Evolutionary conservation across 1,140 invertebrate genomes (phyloP), one percentile per base, ranked within the genome.

Genomic region (Nasonia giraulti): DNA sequence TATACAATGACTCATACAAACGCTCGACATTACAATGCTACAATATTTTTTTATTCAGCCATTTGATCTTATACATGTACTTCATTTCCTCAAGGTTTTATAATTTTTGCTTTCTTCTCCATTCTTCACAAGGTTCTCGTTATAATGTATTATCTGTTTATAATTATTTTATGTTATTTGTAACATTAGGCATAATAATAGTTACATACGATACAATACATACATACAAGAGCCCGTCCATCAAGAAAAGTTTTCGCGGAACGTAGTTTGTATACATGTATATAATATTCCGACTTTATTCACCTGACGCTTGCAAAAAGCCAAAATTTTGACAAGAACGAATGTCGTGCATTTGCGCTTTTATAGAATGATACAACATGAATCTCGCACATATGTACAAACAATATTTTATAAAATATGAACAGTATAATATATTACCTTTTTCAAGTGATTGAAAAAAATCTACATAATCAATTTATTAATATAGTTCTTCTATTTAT

Each of bases 151-250:
- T 89, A 85, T 90, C 89, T 84, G 17, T 89, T 88, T 89, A 88
- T 89, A 87, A 82, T 89, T 87, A 85, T 87, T 88, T 73, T 87
- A 87, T 88, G 86, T 88, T 88, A 83, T 87, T 89, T 86, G 89
- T 91, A 90, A 89, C 86, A 88, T 92, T 91, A 92, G 89, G 90
- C 89, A 87, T 91, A 90, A 89, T 90, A 89, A 88, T 87, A 88
- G 89, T 91, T 91, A 91, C 90, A 91, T 91, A 91, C 91, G 89
- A 84, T 92, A 92, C 91, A 91, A 88, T 92, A 92, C 91, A 91
- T 91, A 92, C 91, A 91, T 91, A 92, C 91, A 91, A 88, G 85
- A 89, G 88, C 88, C 90, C 89, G 88, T 88, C 89, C 89, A 89
- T 88, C 87, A 85, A 80, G 80, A 82, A 85, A 71, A 82, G 23